phyloP scores from a whole-genome alignment of 2,113 vertebrate species.

The Pedionomus torquatus region DNA sequence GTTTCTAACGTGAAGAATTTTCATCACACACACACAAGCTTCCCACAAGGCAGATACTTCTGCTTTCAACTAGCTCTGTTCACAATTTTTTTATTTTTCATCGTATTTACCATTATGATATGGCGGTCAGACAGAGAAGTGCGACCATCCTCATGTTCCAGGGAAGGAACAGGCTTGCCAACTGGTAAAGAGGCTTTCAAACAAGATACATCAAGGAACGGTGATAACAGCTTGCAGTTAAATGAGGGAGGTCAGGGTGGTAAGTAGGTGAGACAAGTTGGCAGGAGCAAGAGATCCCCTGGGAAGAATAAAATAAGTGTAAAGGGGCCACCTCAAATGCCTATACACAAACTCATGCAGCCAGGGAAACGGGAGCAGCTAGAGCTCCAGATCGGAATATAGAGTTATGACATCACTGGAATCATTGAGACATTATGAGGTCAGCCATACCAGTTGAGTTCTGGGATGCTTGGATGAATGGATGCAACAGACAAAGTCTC shows the following conservation, averaged over 20 bases:
- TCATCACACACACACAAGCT: not conserved
- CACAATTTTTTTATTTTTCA: not conserved
- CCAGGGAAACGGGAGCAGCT: not conserved
- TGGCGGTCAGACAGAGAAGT: not conserved
- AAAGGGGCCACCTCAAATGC: not conserved
- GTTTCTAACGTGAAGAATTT: not conserved
- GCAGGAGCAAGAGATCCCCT: not conserved
- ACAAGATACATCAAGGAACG: not conserved
- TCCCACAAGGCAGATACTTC: not conserved
- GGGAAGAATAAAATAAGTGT: not conserved
- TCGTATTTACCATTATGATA: not conserved
- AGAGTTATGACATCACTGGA: not conserved
- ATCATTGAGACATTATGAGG: not conserved
- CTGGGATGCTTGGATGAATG: not conserved
- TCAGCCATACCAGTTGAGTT: not conserved
- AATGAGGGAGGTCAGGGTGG: not conserved
- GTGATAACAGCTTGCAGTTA: not conserved
- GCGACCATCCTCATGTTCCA: not conserved
- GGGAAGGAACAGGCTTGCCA: not conserved
- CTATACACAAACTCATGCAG: not conserved
- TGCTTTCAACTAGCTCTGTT: not conserved
- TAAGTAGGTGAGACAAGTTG: not conserved
- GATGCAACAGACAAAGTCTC: not conserved
- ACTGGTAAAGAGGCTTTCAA: not conserved
- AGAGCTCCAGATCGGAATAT: not conserved